Evolutionary conservation across 2,113 vertebrate genomes (phyloP).

Genomic region (Upupa epops): DNA sequence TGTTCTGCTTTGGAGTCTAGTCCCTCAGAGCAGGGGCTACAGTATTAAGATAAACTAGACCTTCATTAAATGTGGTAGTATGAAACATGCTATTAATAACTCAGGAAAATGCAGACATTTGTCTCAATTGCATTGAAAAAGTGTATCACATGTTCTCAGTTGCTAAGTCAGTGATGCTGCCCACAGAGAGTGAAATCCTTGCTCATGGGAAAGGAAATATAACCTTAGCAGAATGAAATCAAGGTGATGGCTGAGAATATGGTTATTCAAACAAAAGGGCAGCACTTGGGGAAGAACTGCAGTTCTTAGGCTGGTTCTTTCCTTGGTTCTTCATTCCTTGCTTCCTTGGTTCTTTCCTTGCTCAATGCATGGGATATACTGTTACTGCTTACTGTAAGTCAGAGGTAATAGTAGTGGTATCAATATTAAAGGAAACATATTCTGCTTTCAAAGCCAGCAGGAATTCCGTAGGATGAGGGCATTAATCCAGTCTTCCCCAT

Average conservation of each 20-base stretch:
- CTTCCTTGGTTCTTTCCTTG: background rate
- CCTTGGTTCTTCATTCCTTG: background rate
- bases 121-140: background rate
- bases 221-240: background rate
- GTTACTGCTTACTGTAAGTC: background rate
- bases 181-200: background rate
- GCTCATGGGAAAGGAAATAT: too few relatives aligned
- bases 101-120: background rate
- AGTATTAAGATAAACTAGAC: background rate
- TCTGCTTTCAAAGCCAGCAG: background rate
- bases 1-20: background rate
- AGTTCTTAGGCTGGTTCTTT: background rate
- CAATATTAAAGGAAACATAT: background rate
- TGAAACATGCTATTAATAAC: background rate
- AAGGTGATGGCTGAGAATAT: background rate
- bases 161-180: background rate
- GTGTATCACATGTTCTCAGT: background rate
- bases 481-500: background rate
- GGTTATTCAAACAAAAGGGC: background rate
- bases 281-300: background rate
- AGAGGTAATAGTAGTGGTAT: background rate
- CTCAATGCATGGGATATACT: background rate
- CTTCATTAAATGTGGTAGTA: background rate
- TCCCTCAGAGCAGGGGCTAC: background rate
- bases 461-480: background rate